These are phyloP conservation scores for Delia radicum DNA, from an alignment of 1,140 invertebrate species.

Conservation along the genomic window DNA sequence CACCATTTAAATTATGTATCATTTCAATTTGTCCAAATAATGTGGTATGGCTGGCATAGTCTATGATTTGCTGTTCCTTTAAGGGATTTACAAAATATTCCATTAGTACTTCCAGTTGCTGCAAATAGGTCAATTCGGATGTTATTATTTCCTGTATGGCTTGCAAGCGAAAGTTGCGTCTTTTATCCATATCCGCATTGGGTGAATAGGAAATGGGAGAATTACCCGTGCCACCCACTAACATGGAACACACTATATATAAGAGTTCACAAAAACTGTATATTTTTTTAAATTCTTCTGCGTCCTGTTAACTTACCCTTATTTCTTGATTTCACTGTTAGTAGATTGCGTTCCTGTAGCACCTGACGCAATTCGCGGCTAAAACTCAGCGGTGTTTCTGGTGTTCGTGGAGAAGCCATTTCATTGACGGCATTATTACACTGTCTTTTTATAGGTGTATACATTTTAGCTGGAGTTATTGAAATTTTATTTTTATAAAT, in stretches of 20 bases:
- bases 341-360: constrained; percentile 64
- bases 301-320: constrained; percentile 61
- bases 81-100: constrained; percentile 71
- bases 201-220: constrained; percentile 43
- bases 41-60: constrained; percentile 60
- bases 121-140: constrained; percentile 71
- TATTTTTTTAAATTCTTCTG: background rate
- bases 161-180: constrained; percentile 58
- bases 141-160: constrained; percentile 68
- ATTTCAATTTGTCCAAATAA: constrained; percentile 73
- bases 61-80: constrained; percentile 62
- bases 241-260: constrained; percentile 12
- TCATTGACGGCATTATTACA: constrained; percentile 20
- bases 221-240: constrained; percentile 25
- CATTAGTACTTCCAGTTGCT: constrained; percentile 68
- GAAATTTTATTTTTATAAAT: background rate
- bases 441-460: constrained; percentile 1
- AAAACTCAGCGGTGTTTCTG: constrained; percentile 58
- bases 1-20: constrained; percentile 71
- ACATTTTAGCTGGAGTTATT: background rate
- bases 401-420: constrained; percentile 25
- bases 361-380: constrained; percentile 63
- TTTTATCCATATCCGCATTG: constrained; percentile 55
- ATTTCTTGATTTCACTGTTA: constrained; percentile 63
- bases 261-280: background rate